phyloP scores from a whole-genome alignment of 2,797 vertebrate genomes.

The Sebastes aleutianus region DNA sequence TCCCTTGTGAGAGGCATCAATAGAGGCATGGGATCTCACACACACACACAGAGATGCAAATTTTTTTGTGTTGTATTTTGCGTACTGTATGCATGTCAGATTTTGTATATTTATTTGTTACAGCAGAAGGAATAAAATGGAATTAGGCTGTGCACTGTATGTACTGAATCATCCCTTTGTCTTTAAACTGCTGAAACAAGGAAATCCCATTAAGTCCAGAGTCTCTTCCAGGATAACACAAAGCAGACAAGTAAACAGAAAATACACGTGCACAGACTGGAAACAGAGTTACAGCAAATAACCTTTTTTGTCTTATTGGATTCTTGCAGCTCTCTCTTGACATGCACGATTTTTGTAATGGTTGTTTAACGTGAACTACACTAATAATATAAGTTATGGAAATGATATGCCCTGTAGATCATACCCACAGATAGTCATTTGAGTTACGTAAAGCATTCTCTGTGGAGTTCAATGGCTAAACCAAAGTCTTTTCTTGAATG shows the following conservation, averaged over 20 bases:
- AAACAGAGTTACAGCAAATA: constrained; percentile 16
- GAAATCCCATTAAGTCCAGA: constrained; percentile 60
- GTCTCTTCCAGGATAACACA: constrained; percentile 48
- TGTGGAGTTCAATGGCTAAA: neutral
- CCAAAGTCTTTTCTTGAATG: neutral
- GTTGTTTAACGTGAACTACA: neutral
- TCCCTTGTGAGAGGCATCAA: constrained; percentile 35
- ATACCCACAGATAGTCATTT: neutral
- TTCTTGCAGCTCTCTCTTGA: neutral
- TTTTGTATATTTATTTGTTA: constrained; percentile 45
- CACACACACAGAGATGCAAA: neutral
- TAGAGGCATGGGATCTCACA: constrained; percentile 27
- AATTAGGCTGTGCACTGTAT: constrained; percentile 40
- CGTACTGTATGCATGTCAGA: constrained; percentile 38
- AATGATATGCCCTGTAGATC: neutral
- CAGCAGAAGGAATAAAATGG: constrained; percentile 38
- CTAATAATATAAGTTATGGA: neutral
- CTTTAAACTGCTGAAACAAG: constrained; percentile 61
- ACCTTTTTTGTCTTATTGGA: constrained; percentile 1
- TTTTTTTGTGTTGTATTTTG: constrained; percentile 23
- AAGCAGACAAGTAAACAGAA: constrained; percentile 47
- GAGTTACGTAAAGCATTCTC: neutral
- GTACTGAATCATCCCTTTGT: constrained; percentile 55
- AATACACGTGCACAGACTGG: constrained; percentile 16
- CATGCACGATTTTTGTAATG: neutral